A percentile compares a stretch with the other conserved stretches of the same genome.
Evolutionary conservation across 2,113 vertebrate genomes (phyloP).

Genomic region (Triplophysa tibetana): DNA sequence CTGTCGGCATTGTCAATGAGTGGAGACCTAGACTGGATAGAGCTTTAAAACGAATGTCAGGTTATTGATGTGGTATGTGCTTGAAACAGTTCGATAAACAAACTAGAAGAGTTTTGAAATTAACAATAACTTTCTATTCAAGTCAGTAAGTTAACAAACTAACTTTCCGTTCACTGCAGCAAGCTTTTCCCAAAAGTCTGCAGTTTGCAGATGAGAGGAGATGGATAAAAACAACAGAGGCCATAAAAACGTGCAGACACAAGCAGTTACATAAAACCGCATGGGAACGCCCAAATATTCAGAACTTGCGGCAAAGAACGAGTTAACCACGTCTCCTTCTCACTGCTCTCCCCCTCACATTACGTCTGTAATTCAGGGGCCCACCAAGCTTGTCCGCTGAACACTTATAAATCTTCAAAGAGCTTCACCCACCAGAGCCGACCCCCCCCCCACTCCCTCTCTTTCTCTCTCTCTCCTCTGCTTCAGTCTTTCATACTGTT

Average conservation of each 20-base stretch:
- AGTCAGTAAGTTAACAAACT: neutral
- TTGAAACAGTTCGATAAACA: neutral
- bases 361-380: constrained; percentile 69
- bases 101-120: neutral
- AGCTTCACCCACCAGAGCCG: constrained; percentile 62
- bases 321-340: constrained; percentile 62
- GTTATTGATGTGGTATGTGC: neutral
- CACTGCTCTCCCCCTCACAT: constrained; percentile 32
- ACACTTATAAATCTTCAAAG: constrained; percentile 91
- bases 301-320: constrained; percentile 50
- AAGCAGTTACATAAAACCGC: constrained; percentile 8
- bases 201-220: neutral
- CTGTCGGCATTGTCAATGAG: constrained; percentile 66
- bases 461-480: neutral
- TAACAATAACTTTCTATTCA: neutral
- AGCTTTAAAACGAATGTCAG: neutral
- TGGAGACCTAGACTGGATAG: constrained; percentile 4
- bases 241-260: constrained; percentile 2
- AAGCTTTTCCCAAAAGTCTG: neutral
- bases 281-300: constrained; percentile 32
- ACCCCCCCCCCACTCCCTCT: constrained; percentile 63
- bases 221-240: constrained; percentile 20
- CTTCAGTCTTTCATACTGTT: constrained; percentile 21
- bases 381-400: constrained; percentile 83
- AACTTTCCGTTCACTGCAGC: neutral